These are phyloP conservation scores for Teinopalpus imperialis DNA, from an alignment of 2,888 invertebrate species.

Conservation along the genomic window DNA sequence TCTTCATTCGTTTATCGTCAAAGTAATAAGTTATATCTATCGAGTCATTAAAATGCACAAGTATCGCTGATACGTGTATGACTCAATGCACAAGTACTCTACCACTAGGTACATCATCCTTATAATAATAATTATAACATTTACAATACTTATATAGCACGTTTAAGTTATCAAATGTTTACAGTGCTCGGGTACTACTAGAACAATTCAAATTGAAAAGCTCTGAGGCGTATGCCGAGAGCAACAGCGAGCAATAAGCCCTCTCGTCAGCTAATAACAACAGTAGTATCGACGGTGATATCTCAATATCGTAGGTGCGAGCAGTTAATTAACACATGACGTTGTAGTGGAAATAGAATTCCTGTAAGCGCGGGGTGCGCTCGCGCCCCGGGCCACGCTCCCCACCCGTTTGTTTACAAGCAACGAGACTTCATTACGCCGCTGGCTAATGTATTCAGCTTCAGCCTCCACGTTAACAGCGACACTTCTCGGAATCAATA, in stretches of 20 bases:
- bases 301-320: constrained; percentile 81
- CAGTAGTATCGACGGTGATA: constrained; percentile 72
- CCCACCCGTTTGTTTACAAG: constrained; percentile 77
- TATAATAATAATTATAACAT: too few species aligned
- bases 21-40: too few species aligned
- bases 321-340: constrained; percentile 80
- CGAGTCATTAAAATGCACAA: too few species aligned
- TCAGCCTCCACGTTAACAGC: constrained; percentile 82
- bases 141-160: too few species aligned
- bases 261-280: constrained; percentile 75
- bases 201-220: constrained; percentile 18
- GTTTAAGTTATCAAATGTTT: too few species aligned
- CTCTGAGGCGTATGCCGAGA: constrained; percentile 35
- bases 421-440: constrained; percentile 82
- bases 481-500: constrained; percentile 83
- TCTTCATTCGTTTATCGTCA: too few species aligned
- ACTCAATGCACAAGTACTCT: too few species aligned
- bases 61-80: too few species aligned
- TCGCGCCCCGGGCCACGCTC: constrained; percentile 53
- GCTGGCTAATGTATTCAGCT: constrained; percentile 82
- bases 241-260: constrained; percentile 71
- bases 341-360: constrained; percentile 80
- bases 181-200: too few species aligned
- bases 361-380: constrained; percentile 71
- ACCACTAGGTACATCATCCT: too few species aligned